Evolutionary conservation across 2,113 vertebrate genomes (phyloP), one percentile per base, ranked within the genome.

Genomic region (Actinemys pallida): DNA sequence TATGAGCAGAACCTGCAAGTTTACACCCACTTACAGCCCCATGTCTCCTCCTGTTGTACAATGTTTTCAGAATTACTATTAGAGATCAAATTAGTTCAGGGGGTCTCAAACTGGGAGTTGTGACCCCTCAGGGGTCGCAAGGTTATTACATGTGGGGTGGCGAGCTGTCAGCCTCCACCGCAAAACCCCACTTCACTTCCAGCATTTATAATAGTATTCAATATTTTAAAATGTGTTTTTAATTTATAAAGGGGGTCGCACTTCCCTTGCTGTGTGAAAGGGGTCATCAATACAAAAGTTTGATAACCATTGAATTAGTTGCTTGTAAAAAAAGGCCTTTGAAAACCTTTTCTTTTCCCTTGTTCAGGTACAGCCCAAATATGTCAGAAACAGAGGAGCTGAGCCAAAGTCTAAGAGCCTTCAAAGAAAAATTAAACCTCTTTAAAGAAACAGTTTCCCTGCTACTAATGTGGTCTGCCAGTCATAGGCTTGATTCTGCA

Each of bases 31-130:
- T 5, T 0, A 3, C 3, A 5, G 10, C 7, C 27, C 49, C 47
- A 24, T 0, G 8, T 50, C 25, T 42, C 12, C 22, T 7, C 27
- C 59, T 14, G 13, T 3, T 10, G 29, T 1, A 39, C n/a, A 72
- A 72, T 39, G 8, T 39, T 72, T 72, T 72, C 20, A 45, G 47
- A 45, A 78, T 27, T 45, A 59, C 17, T 7, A 47, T 10, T 69
- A 35, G 93, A 81, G 2, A 82, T 14, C 39, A 78, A 13, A 78
- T 29, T 78, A 62, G 29, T 62, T 62, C 27, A 62, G 12, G 3
- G 12, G 57, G 6, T 62, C 57, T 62, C 27, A 62, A 59, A 31
- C 12, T 14, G 27, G 57, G 10, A 29, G 27, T 62, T 29, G 5
- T 62, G 57, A 62, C 5, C 12, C 57, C 27, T 13, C 12, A 10